Evolutionary conservation across 2,888 invertebrate genomes (phyloP), one percentile per base, ranked within the genome.

Genomic region (Siphonodentalium dalli): DNA sequence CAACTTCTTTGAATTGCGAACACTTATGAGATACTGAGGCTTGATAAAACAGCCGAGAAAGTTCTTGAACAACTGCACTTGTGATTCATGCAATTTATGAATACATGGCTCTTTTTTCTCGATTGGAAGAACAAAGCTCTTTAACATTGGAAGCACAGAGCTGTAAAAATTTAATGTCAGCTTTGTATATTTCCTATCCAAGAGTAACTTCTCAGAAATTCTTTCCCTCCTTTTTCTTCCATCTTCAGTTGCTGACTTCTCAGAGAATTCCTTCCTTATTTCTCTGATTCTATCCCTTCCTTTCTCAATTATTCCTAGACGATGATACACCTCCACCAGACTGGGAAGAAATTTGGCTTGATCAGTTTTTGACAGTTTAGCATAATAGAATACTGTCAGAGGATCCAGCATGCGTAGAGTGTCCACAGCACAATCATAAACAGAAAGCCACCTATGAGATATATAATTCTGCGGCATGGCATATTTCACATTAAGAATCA

Each of bases 391-490:
- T n/a, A 65, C 35, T 9, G 49, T 57, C 18, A 49, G 56, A 8
- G 47, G 55, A 57, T 67, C 63, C 23, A 59, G 31, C 31, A 68
- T 18, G 15, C 48, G 18, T 11, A 54, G 28, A 5, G 59, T 63
- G 44, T 50, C 60, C 2, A 58, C 29, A 15, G 57, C 38, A 13
- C 63, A 41, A 50, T 61, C 55, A 44, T 60, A 59, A 21, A 52
- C 54, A 18, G 67, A 68, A 8, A 70, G 41, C 59, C 63, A 71
- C 27, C 61, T 39, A 34, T 66, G 68, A 15, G 31, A 26, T 0
- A 58, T 35, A 33, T 52, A 66, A 24, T 54, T 20, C 23, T 62
- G 49, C 7, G 68, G 66, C 38, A 58, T 50, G 8, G 51, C 56
- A 26, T 42, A 51, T 20, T 60, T 60, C 1, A 65, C 23, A n/a